Percentiles rank a stretch among this genome's conserved stretches.
Conservation (phyloP, 2,888 invertebrate genomes). For the Auanema sp. region DNA sequence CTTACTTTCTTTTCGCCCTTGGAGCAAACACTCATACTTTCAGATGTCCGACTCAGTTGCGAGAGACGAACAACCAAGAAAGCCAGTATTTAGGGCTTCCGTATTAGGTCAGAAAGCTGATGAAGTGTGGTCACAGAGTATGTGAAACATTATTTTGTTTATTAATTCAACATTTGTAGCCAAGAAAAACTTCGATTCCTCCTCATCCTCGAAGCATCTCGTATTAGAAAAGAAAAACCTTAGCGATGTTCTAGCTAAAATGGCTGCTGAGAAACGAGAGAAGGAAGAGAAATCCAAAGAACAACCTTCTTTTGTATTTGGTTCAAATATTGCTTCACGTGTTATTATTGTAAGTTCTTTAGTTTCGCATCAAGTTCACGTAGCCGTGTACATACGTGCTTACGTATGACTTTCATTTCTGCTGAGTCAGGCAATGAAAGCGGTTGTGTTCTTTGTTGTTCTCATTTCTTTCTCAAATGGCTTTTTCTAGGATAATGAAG, state of each 20-base stretch:
- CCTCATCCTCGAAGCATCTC: conserved; percentile 21
- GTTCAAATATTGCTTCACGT: conserved; percentile 35
- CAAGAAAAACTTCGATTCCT: conserved; percentile 29
- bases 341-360: conserved; percentile 23
- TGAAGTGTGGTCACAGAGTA: conserved; percentile 1
- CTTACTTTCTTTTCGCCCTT: no score
- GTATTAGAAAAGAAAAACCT: conserved; percentile 36
- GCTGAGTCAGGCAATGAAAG: no score
- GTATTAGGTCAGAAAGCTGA: not conserved
- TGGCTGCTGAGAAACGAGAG: conserved; percentile 4
- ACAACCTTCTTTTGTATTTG: conserved; percentile 30
- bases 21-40: no score
- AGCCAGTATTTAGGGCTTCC: not conserved
- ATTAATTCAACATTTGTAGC: conserved; percentile 22
- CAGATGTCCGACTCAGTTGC: no score
- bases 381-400: no score
- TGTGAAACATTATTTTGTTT: not conserved
- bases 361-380: not conserved
- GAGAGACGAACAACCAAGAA: not conserved
- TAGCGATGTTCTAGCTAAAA: conserved; percentile 28
- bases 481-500: not conserved
- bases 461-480: no score
- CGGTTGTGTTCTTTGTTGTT: no score
- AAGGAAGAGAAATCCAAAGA: conserved; percentile 6
- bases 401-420: no score